A percentile compares a stretch with the other conserved stretches of the same genome.
These are phyloP conservation scores for Aphelinus atriplicis DNA, from an alignment of 1,140 invertebrate genomes.

Conservation along the genomic window DNA sequence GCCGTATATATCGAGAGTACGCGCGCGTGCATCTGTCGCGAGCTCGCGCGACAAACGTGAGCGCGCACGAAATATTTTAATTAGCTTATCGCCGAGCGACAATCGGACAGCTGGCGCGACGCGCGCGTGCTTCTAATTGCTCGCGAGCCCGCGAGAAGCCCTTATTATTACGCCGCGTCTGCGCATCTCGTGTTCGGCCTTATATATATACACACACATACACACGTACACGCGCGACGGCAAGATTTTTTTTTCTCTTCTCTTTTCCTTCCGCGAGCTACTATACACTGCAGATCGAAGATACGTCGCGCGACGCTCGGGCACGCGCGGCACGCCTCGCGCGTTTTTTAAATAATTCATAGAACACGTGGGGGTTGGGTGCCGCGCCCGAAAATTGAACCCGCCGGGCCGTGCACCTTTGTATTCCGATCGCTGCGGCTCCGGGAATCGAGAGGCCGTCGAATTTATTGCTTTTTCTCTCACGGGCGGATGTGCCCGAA, in stretches of 20 bases:
- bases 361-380: constrained; percentile 1
- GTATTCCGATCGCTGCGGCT: constrained; percentile 37
- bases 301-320: background rate
- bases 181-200: too few species aligned
- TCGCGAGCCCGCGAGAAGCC: background rate
- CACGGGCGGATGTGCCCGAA: background rate
- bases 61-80: constrained; percentile 64
- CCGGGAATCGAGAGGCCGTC: constrained; percentile 15
- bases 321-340: constrained; percentile 40
- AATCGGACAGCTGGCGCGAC: constrained; percentile 55
- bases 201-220: too few species aligned
- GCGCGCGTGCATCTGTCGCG: constrained; percentile 52
- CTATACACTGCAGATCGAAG: background rate
- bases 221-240: background rate
- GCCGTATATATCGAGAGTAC: constrained; percentile 50
- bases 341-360: constrained; percentile 51
- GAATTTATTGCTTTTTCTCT: constrained; percentile 18
- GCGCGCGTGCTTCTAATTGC: constrained; percentile 63
- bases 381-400: constrained; percentile 39
- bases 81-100: constrained; percentile 63
- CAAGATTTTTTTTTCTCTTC: background rate
- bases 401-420: constrained; percentile 15
- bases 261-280: too few species aligned
- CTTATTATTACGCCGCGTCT: too few species aligned
- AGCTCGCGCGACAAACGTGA: constrained; percentile 52